A percentile compares a stretch with the other conserved stretches of the same genome.
phyloP scores from a whole-genome alignment of 2,113 vertebrate genomes.

The Ovis aries region ARS-UI_Ramb_v3.0 NC_056061.1:49229501-49230000 shows the following conservation, averaged over 20 bases:
- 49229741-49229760: not conserved
- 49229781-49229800: not conserved
- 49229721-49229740: conserved; percentile 12
- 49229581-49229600: not conserved
- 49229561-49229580: not conserved
- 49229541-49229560: not conserved
- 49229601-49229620: not conserved
- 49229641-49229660: conserved; percentile 31
- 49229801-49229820: not conserved
- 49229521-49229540: not conserved
- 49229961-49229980: too few species aligned
- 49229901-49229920: conserved; percentile 4
- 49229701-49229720: conserved; percentile 11
- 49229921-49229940: not conserved
- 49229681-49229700: not conserved
- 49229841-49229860: not conserved
- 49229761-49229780: conserved; percentile 11
- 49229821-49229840: conserved; percentile 35
- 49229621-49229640: not conserved
- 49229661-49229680: not conserved
- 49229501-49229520: not conserved
- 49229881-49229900: conserved; percentile 7
- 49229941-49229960: not conserved
- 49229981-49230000: too few species aligned
- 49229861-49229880: not conserved